These are phyloP conservation scores for Sphecodes monilicornis DNA, from an alignment of 2,888 invertebrate species.

Conservation along the genomic window DNA sequence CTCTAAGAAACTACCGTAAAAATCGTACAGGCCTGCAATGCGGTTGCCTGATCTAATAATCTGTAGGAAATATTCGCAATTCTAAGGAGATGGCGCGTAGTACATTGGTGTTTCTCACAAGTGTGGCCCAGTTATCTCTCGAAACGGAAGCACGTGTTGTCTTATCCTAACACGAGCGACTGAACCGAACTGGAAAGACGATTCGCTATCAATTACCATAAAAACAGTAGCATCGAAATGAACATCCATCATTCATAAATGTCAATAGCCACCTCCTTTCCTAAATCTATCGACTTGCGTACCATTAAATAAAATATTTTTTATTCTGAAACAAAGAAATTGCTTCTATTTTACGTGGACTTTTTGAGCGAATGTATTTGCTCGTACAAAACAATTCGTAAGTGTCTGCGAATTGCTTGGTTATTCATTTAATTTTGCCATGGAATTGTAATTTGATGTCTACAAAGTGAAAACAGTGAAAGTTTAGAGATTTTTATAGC, in stretches of 20 bases:
- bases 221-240: neutral
- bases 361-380: no score
- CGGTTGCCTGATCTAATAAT: constrained; percentile 54
- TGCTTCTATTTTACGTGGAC: no score
- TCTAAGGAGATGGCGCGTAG: constrained; percentile 41
- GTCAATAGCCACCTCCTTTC: neutral
- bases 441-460: no score
- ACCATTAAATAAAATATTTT: no score
- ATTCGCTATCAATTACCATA: constrained; percentile 47
- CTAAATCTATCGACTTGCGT: neutral
- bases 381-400: no score
- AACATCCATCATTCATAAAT: neutral
- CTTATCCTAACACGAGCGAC: constrained; percentile 44
- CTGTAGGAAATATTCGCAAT: constrained; percentile 57
- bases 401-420: no score
- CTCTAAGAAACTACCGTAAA: constrained; percentile 5
- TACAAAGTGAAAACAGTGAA: no score
- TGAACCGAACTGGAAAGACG: constrained; percentile 47
- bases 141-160: constrained; percentile 66
- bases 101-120: constrained; percentile 41
- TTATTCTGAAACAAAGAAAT: no score
- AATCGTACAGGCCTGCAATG: neutral
- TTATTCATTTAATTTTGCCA: no score
- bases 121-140: constrained; percentile 74
- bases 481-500: no score